Evolutionary conservation across 2,797 vertebrate species (phyloP), one percentile per base, ranked within the genome.

Genomic region (Apogon talboti): DNA sequence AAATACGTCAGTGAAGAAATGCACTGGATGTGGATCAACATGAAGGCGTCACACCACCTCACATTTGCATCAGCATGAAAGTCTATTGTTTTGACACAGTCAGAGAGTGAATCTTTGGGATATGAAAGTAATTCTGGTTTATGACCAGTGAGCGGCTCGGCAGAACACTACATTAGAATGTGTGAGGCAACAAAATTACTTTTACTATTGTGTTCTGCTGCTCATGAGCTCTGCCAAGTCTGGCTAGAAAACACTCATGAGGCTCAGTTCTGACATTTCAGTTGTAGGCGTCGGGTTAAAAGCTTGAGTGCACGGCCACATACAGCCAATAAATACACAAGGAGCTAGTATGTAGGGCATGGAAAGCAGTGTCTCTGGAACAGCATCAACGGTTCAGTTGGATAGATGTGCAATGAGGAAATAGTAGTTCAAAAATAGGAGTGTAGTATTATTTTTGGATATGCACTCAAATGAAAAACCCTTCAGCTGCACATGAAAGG

Each of bases 181-280:
- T 49, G 50, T 37, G 59, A 82, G 66, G 58, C 47, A 43, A 14
- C 19, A 21, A 67, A 79, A 76, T 74, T n/a, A 73, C 33, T 68
- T 81, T 66, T 37, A 63, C 54, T 43, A 38, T 76, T 66, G 54
- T 58, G 67, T 69, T 71, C 49, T 63, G 16, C 63, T 60, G 63
- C 63, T 66, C 0, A 2, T 54, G 59, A 46, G 38, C 51, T 51
- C 47, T 56, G 68, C 76, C 66, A 69, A 69, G 57, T 77, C 62
- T 61, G 53, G 46, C n/a, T 30, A 12, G 37, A 55, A 65, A 74
- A 58, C 60, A 65, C 71, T 78, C 64, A 11, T 0, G 45, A 70
- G 74, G 54, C 59, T 52, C 60, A 57, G 11, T 60, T 48, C 21
- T 79, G 75, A 79, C 72, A 76, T 74, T 72, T 72, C 21, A 47